phyloP scores from a whole-genome alignment of 2,888 invertebrate genomes.

The Eremobia ochroleuca region DNA sequence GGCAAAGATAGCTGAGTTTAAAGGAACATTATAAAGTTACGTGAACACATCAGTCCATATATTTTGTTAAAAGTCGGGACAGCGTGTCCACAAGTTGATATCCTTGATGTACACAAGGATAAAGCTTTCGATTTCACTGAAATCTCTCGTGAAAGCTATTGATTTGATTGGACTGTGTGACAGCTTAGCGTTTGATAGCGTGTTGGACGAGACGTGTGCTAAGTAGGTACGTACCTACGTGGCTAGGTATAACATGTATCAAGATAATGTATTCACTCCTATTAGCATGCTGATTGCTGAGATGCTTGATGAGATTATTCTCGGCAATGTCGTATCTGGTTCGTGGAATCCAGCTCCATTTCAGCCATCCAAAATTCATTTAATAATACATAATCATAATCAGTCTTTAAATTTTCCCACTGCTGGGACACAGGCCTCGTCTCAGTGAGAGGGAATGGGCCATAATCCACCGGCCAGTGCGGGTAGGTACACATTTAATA shows the following conservation, averaged over 20 bases:
- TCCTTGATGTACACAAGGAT: background rate
- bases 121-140: conserved; percentile 38
- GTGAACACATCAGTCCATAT: background rate
- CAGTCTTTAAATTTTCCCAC: background rate
- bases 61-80: background rate
- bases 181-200: conserved; percentile 32
- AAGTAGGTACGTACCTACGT: background rate
- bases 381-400: background rate
- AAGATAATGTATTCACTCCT: background rate
- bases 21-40: background rate
- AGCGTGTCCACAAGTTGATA: conserved; percentile 32
- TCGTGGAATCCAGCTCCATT: background rate
- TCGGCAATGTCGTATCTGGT: background rate
- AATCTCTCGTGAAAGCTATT: conserved; percentile 13
- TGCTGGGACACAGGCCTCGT: background rate
- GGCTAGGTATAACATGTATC: background rate
- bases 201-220: conserved; percentile 2
- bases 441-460: background rate
- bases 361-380: background rate
- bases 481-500: no score
- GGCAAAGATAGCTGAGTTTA: background rate
- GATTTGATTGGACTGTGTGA: conserved; percentile 38
- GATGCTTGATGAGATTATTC: conserved; percentile 15
- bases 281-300: background rate
- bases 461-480: background rate